Conservation (phyloP, 2,888 invertebrate genomes). For the Platerodrilus igneus region DNA sequence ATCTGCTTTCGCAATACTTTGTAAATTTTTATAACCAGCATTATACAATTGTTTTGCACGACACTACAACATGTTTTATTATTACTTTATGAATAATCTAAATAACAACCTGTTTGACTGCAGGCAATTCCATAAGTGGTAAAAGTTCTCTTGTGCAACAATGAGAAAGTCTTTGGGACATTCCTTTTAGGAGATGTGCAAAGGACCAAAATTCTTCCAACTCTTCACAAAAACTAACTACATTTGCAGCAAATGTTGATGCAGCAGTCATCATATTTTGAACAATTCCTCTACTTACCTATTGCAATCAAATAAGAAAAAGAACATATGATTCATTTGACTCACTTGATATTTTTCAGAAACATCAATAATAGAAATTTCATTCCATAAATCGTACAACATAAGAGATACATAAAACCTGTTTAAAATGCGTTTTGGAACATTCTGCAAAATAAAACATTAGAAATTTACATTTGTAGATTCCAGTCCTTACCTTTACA, state of each 20-base stretch:
- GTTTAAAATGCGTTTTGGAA: constrained; percentile 59
- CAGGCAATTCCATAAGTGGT: constrained; percentile 82
- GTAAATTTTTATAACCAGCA: constrained; percentile 76
- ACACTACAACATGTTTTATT: constrained; percentile 58
- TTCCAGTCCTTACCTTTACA: constrained; percentile 55
- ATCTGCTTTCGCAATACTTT: constrained; percentile 70
- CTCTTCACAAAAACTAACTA: constrained; percentile 76
- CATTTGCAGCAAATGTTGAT: constrained; percentile 68
- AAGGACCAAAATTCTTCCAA: constrained; percentile 80
- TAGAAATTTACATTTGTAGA: background rate
- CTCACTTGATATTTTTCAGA: constrained; percentile 61
- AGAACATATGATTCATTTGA: background rate
- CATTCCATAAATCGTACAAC: constrained; percentile 72
- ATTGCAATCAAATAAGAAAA: constrained; percentile 1
- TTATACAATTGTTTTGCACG: constrained; percentile 79
- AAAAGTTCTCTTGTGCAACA: constrained; percentile 77
- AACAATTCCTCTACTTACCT: constrained; percentile 70
- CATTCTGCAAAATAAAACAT: constrained; percentile 49
- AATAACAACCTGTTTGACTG: constrained; percentile 70
- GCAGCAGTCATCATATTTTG: constrained; percentile 71
- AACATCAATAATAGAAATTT: constrained; percentile 60
- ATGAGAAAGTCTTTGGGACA: constrained; percentile 70
- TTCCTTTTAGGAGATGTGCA: constrained; percentile 66
- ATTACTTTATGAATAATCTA: constrained; percentile 2
- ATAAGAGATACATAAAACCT: constrained; percentile 85